Conservation (phyloP, 2,888 invertebrate genomes). For the Ametastegia equiseti region DNA sequence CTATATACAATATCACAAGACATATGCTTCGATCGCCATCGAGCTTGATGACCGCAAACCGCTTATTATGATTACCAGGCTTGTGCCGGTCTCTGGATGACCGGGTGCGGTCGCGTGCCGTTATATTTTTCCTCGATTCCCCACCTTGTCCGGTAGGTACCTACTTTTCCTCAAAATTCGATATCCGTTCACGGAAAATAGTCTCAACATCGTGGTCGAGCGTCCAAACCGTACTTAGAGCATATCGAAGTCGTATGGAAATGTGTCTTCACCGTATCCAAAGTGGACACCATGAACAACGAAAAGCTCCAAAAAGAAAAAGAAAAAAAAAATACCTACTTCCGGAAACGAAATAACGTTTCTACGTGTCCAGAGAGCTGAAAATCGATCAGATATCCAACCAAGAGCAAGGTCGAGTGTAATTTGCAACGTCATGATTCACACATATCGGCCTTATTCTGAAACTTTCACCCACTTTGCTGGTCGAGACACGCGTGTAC, state of each 20-base stretch:
- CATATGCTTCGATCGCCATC: background rate
- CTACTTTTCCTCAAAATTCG: background rate
- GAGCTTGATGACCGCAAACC: conserved; percentile 1
- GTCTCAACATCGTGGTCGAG: background rate
- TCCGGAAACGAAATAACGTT: no score
- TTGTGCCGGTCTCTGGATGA: background rate
- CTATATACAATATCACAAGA: background rate
- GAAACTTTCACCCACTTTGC: background rate
- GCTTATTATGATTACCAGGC: conserved; percentile 18
- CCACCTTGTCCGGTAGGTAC: background rate
- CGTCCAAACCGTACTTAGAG: no score
- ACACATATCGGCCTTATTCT: background rate
- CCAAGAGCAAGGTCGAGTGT: conserved; percentile 11
- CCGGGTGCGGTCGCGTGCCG: conserved; percentile 21
- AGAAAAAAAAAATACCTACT: no score
- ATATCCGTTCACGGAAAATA: conserved; percentile 10
- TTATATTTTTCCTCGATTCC: background rate
- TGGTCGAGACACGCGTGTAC: background rate
- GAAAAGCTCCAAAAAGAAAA: no score
- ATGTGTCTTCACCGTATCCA: no score
- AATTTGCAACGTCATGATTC: background rate
- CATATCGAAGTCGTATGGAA: no score
- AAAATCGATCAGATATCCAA: background rate
- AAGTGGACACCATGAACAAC: no score
- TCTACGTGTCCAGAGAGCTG: background rate